Base-by-base conservation (phyloP, 2,113 vertebrate species). In the Mormoops blainvillei region DNA sequence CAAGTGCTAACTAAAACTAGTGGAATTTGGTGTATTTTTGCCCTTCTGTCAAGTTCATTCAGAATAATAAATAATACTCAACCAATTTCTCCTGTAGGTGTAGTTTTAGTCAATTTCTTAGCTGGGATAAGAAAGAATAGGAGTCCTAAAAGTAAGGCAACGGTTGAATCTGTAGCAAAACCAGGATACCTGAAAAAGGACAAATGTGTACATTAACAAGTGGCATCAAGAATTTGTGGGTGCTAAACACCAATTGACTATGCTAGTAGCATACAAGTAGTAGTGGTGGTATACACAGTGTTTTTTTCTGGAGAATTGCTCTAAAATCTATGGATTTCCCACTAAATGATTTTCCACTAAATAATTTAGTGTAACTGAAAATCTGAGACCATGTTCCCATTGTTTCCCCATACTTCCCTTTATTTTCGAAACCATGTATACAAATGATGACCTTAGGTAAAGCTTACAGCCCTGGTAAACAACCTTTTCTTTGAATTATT, bases 111-210 rank as follows among this genome's bases (percentile, higher is more conserved):
- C 83, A 98, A 87, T 77, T 65, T 98, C 90, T 99, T 98, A 87
- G 99, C 99, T 65, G 99, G 99, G 82, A 99, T 98, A 83, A 99
- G 96, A 97, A 99, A 99, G 94, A 99, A 99, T 28, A 99, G 96
- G 28, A 99, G n/a, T 50, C 99, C 99, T 94, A 99, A 90, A 86
- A 99, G 83, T 94, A 99, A 98, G 70, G 99, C 99, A 74, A 98
- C 99, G 31, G 99, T 99, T 97, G 99, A 99, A 93, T 99, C 99
- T 0, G 99, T 99, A 97, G 99, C 98, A 97, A 98, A 99, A 61
- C 98, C 98, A 38, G 95, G 80, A 61, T 99, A 98, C 92, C 99
- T 99, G 95, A 58, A 91, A 98, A 94, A 87, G 67, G 65, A 95
- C 77, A 31, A 93, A 91, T 33, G 0, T 14, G 14, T 48, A 41